Evolutionary conservation across 2,888 invertebrate genomes (phyloP).

Genomic region (Pyrrhia umbra): DNA sequence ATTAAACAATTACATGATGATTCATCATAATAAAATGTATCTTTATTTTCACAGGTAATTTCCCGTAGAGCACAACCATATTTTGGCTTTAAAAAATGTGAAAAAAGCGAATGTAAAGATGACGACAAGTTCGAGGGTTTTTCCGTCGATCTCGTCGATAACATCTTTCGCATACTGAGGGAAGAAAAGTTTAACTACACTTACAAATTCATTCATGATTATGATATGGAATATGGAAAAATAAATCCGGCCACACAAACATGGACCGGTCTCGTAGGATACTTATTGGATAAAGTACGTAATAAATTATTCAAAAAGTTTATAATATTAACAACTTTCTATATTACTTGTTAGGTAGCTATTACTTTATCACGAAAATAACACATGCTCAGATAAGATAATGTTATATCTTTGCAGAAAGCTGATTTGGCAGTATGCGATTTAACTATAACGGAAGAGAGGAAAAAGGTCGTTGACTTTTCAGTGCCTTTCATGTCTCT

Average conservation of each 20-base stretch:
- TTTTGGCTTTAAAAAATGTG: constrained; percentile 91
- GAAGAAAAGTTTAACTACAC: constrained; percentile 80
- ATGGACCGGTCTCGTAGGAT: constrained; percentile 83
- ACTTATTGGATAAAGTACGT: constrained; percentile 82
- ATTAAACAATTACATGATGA: too few species aligned
- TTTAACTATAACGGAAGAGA: constrained; percentile 97
- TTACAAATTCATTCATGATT: constrained; percentile 75
- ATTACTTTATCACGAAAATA: neutral
- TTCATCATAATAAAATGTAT: too few species aligned
- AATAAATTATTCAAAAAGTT: neutral
- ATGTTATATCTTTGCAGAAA: constrained; percentile 70
- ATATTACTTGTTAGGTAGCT: too few species aligned
- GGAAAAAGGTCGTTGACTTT: constrained; percentile 97
- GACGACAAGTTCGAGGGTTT: constrained; percentile 93
- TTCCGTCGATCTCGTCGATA: constrained; percentile 93
- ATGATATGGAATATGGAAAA: constrained; percentile 73
- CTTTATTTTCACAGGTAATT: constrained; percentile 81
- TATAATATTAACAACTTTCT: too few species aligned
- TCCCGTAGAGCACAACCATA: constrained; percentile 94
- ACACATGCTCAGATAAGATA: neutral
- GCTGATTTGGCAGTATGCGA: constrained; percentile 89
- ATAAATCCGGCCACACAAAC: constrained; percentile 75
- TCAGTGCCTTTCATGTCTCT: constrained; percentile 99
- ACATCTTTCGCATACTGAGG: constrained; percentile 91
- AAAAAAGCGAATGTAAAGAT: constrained; percentile 77